Percentiles rank a stretch among this genome's conserved stretches.
Conservation (phyloP, 2,113 vertebrate species). For the Oriolus oriolus region DNA sequence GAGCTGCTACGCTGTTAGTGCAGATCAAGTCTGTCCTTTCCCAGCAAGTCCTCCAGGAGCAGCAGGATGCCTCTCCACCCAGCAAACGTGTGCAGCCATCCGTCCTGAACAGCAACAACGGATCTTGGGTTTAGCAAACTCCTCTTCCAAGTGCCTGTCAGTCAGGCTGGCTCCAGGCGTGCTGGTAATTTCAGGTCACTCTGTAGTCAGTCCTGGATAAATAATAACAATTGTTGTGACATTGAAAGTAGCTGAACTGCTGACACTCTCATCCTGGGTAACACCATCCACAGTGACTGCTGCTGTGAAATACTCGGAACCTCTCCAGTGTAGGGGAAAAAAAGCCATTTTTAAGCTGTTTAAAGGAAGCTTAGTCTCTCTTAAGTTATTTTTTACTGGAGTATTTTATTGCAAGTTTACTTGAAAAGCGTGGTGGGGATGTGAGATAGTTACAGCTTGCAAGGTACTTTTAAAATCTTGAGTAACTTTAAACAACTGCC, state of each 20-base stretch:
- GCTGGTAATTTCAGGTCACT: background rate
- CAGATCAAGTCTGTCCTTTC: background rate
- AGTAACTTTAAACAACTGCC: background rate
- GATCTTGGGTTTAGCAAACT: background rate
- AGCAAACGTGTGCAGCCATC: background rate
- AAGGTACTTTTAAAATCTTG: background rate
- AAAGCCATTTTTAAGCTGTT: background rate
- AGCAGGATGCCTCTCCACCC: background rate
- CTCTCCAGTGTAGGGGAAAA: fast-evolving
- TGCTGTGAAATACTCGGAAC: background rate
- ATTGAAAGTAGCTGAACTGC: background rate
- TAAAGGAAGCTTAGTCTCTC: background rate
- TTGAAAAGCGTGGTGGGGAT: background rate
- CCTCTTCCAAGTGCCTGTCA: background rate
- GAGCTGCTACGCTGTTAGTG: fast-evolving
- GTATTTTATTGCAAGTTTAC: background rate
- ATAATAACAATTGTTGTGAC: background rate
- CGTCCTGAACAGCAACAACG: fast-evolving
- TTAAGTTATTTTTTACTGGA: background rate
- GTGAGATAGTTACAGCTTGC: background rate
- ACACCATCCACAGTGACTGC: background rate
- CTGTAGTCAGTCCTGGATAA: background rate
- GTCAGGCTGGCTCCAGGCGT: background rate
- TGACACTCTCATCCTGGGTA: background rate
- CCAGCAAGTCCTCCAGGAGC: background rate